Evolutionary conservation across 2,113 vertebrate species (phyloP).

Genomic region (human (Homo sapiens)): GRCh38 chr5:18763001-18763500

Average conservation of each 20-base stretch:
- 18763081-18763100: neutral
- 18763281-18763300: fast-evolving
- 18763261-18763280: neutral
- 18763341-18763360: neutral
- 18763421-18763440: neutral
- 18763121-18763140: neutral
- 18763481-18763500: neutral
- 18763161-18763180: neutral
- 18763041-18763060: neutral
- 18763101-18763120: neutral
- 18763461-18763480: neutral
- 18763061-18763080: neutral
- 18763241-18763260: neutral
- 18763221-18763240: neutral
- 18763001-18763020: neutral
- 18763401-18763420: neutral
- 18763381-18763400: neutral
- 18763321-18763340: neutral
- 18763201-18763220: neutral
- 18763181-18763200: neutral
- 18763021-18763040: neutral
- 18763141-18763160: neutral
- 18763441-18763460: neutral
- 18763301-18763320: neutral
- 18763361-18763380: neutral